These are phyloP conservation scores for Cotesia typhae DNA, from an alignment of 1,140 invertebrate genomes.

Conservation along the genomic window DNA sequence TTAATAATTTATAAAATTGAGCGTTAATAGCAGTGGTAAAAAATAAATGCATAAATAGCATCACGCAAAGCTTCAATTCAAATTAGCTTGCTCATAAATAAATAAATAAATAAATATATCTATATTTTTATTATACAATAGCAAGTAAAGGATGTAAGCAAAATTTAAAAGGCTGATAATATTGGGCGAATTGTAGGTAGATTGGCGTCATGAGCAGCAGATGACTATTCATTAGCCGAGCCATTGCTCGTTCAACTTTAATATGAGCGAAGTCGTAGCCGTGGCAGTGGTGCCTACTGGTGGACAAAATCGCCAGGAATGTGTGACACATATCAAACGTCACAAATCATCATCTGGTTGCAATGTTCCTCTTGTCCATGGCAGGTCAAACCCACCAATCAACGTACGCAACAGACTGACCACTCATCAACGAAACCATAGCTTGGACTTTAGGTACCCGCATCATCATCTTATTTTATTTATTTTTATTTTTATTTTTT, in stretches of 20 bases:
- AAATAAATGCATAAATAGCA: too few species aligned
- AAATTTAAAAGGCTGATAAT: conserved; percentile 27
- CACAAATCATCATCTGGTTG: conserved; percentile 61
- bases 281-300: conserved; percentile 55
- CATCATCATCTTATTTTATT: conserved; percentile 19
- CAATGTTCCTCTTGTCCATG: conserved; percentile 71
- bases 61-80: too few species aligned
- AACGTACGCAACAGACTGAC: conserved; percentile 70
- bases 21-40: too few species aligned
- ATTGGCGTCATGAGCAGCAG: conserved; percentile 55
- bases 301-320: conserved; percentile 61
- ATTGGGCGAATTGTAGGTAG: conserved; percentile 44
- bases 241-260: conserved; percentile 60
- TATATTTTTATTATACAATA: neutral
- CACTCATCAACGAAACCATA: conserved; percentile 80
- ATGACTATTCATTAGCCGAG: conserved; percentile 61
- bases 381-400: conserved; percentile 66
- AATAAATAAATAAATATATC: too few species aligned
- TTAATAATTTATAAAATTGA: too few species aligned
- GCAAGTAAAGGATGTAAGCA: neutral
- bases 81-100: too few species aligned
- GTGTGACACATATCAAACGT: conserved; percentile 58
- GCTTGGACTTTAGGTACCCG: conserved; percentile 76
- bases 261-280: conserved; percentile 64
- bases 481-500: conserved; percentile 36